These are phyloP conservation scores for Osmerus eperlanus DNA, from an alignment of 2,113 vertebrate genomes.

Conservation along the genomic window DNA sequence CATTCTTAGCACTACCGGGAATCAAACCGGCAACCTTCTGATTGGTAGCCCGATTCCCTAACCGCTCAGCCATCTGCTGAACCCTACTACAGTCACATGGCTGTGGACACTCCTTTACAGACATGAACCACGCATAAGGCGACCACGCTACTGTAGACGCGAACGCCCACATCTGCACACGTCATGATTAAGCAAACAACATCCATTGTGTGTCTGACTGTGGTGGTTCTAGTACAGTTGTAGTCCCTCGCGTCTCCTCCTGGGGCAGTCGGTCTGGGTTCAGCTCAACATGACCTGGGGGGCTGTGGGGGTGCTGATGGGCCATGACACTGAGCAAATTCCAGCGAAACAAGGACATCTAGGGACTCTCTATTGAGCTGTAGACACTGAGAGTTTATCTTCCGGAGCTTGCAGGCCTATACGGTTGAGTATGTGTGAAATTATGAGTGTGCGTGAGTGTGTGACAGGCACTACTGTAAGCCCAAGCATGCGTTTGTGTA, in stretches of 20 bases:
- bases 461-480: neutral
- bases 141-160: neutral
- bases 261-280: too few relatives aligned
- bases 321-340: slow-evolving; percentile 27
- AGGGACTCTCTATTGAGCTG: slow-evolving; percentile 28
- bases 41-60: too few relatives aligned
- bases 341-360: slow-evolving; percentile 48
- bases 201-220: neutral
- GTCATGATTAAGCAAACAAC: neutral
- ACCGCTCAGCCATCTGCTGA: too few relatives aligned
- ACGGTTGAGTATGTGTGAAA: neutral
- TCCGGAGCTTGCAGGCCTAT: slow-evolving; percentile 22
- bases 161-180: neutral
- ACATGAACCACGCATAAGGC: neutral
- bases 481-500: neutral
- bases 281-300: neutral
- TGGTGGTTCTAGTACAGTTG: too few relatives aligned
- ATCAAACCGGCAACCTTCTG: too few relatives aligned
- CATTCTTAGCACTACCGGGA: too few relatives aligned
- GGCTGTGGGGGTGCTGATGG: slow-evolving; percentile 1
- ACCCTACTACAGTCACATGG: neutral
- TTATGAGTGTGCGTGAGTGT: slow-evolving; percentile 1
- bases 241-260: too few relatives aligned
- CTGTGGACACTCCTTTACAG: slow-evolving; percentile 6
- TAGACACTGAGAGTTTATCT: slow-evolving; percentile 9